Conservation (phyloP, 2,797 vertebrate genomes). For the Gambusia yucatana region DNA sequence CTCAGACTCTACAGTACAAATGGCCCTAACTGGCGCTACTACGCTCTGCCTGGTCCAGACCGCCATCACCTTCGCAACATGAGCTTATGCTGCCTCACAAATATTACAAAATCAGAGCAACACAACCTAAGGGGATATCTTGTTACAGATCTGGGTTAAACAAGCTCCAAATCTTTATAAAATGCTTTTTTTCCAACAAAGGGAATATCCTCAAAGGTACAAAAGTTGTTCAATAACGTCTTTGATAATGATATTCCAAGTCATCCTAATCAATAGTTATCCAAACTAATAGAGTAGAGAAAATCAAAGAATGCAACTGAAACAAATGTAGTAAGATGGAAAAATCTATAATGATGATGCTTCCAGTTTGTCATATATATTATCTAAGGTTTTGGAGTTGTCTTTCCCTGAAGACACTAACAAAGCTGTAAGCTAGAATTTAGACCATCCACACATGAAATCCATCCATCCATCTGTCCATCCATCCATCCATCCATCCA, state of each 20-base stretch:
- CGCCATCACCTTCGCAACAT: constrained; percentile 49
- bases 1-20: constrained; percentile 65
- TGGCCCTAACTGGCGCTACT: constrained; percentile 56
- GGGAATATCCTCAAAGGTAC: not conserved
- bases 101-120: constrained; percentile 28
- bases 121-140: constrained; percentile 28
- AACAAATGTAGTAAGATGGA: not conserved
- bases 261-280: not conserved
- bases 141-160: constrained; percentile 32
- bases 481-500: too few relatives aligned
- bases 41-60: constrained; percentile 31
- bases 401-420: not conserved
- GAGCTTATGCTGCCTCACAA: constrained; percentile 34
- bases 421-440: not conserved
- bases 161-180: constrained; percentile 12
- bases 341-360: not conserved
- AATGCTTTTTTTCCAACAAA: not conserved
- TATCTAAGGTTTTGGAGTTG: not conserved
- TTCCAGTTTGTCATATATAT: not conserved
- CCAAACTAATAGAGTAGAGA: not conserved
- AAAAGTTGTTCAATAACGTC: not conserved
- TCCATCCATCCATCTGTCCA: too few relatives aligned
- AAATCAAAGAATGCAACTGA: not conserved
- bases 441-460: too few relatives aligned
- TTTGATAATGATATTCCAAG: not conserved